Conservation (phyloP, 2,113 vertebrate genomes). For the Xyrauchen texanus region DNA sequence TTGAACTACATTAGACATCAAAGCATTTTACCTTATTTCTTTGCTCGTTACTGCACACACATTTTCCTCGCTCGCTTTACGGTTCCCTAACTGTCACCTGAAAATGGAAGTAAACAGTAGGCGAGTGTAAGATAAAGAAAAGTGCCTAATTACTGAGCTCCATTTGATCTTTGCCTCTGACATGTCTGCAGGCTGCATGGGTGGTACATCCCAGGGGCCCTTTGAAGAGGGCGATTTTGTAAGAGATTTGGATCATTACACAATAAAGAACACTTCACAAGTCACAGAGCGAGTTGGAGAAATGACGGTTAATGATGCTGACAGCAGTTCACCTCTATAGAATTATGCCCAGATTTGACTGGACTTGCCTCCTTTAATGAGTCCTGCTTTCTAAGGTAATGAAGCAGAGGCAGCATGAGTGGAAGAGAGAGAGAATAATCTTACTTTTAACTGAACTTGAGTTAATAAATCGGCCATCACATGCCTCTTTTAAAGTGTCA, state of each 20-base stretch:
- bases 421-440: constrained; percentile 55
- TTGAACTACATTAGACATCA: constrained; percentile 24
- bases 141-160: constrained; percentile 69
- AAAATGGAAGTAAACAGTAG: constrained; percentile 55
- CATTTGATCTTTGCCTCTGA: constrained; percentile 72
- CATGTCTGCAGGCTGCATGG: constrained; percentile 72
- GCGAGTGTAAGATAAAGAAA: constrained; percentile 66
- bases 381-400: constrained; percentile 79
- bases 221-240: constrained; percentile 79
- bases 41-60: constrained; percentile 3
- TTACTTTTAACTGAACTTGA: constrained; percentile 46
- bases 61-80: neutral
- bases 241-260: constrained; percentile 83
- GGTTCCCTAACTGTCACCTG: constrained; percentile 22
- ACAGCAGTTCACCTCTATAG: constrained; percentile 81
- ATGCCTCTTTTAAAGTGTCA: constrained; percentile 55
- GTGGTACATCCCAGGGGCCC: constrained; percentile 75
- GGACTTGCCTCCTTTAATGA: constrained; percentile 82
- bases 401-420: constrained; percentile 73
- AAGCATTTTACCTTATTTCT: constrained; percentile 27
- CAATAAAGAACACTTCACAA: constrained; percentile 84
- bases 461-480: constrained; percentile 58
- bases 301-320: constrained; percentile 85
- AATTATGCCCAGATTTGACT: constrained; percentile 82
- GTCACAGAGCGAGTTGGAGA: constrained; percentile 75